Base-by-base conservation (phyloP, 1,140 invertebrate species). In the Leptestheria dahalacensis region DNA sequence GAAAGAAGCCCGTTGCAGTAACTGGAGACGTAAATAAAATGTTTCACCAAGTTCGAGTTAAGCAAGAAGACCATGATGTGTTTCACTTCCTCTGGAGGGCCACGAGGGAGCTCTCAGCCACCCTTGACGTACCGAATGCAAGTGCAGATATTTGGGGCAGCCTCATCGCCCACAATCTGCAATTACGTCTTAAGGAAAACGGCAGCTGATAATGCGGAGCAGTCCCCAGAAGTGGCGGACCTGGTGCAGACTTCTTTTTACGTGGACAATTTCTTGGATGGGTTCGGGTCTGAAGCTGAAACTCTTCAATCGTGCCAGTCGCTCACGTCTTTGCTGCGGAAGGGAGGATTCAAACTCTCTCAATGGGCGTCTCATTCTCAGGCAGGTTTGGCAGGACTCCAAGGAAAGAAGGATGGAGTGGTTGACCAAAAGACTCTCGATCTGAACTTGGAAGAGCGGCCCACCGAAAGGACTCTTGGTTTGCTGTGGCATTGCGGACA, bases 231-330 rank as follows among this genome's bases (percentile, higher is more conserved):
- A 11, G 26, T 46, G 23, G 41, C 41, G 3, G 21, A 10, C 15
- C 20, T 50, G 20, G 63, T 65, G n/a, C 15, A 53, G 4, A 2
- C 24, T 10, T 3, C 53, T 20, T 50, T 55, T 48, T 65, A 65
- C 33, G 48, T 63, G 1, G 64, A 65, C 46, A 63, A 65, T 47
- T 60, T 48, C 3, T 33, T 64, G n/a, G 57, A 63, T 52, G 33
- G 33, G 12, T 12, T 12, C 1, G 29, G 47, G 28, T 52, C 33
- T 10, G 62, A 47, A 50, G 57, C 56, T 9, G 47, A 59, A 29
- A 20, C n/a, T 46, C 26, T 18, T 29, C 11, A 21, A n/a, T 15
- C 33, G 33, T 3, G 55, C 26, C 20, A n/a, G n/a, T n/a, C n/a
- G n/a, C n/a, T n/a, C n/a, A n/a, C n/a, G n/a, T n/a, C n/a, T n/a